phyloP scores from a whole-genome alignment of 2,113 vertebrate species.

The Chauna torquata region DNA sequence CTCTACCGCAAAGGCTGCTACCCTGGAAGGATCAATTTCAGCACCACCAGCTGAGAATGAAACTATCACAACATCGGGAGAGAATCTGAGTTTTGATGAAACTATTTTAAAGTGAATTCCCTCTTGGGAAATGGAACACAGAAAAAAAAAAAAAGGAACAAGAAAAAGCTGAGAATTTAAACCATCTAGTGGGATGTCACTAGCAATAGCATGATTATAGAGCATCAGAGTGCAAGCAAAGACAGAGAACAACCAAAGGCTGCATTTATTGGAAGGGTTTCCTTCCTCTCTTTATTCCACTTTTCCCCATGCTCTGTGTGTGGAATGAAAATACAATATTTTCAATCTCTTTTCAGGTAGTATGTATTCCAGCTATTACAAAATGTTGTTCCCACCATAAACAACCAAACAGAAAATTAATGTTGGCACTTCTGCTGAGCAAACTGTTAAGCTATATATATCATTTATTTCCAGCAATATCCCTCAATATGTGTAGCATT shows the following conservation, averaged over 20 bases:
- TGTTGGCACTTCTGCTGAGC: background rate
- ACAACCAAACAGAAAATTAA: background rate
- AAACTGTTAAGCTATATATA: background rate
- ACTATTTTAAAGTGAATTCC: background rate
- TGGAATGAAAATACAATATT: background rate
- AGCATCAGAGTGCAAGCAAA: background rate
- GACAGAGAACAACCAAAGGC: background rate
- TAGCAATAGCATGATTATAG: background rate
- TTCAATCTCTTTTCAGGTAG: background rate
- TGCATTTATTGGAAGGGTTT: background rate
- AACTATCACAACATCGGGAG: background rate
- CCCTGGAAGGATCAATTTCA: background rate
- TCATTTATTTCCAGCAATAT: background rate
- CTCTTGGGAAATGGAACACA: background rate
- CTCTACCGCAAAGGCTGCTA: background rate
- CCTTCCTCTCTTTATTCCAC: background rate
- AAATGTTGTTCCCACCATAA: background rate
- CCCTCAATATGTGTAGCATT: background rate
- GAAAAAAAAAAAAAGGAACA: background rate
- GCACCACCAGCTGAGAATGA: background rate
- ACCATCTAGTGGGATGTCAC: background rate
- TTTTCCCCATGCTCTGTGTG: background rate
- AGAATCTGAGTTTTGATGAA: constrained; percentile 14
- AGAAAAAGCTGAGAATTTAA: background rate
- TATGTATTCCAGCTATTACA: background rate